Evolutionary conservation across 2,113 vertebrate genomes (phyloP), one percentile per base, ranked within the genome.

Genomic region (Osmerus eperlanus): DNA sequence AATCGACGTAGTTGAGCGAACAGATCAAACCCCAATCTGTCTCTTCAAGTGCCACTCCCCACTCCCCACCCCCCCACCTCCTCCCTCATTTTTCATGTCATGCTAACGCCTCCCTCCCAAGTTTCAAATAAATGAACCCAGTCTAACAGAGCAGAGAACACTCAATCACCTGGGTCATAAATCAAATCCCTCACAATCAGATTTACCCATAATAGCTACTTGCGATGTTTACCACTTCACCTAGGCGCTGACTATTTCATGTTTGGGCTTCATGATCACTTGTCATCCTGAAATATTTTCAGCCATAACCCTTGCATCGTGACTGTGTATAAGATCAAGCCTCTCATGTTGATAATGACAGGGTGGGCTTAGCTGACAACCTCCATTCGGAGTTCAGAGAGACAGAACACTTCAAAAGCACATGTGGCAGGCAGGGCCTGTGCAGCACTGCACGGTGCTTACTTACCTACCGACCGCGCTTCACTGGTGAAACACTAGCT

Each of bases 331-430:
- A n/a, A 61, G 64, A 64, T 58, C 47, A 62, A 47, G 52, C 62
- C 60, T 73, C 73, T 55, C 68, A 59, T 72, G 65, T 52, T 55
- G 7, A 18, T 70, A 81, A 81, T 72, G 68, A 78, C 19, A 78
- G 75, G 76, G 60, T 69, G n/a, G 19, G 19, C 25, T 18, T 9
- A 7, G 51, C 4, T 18, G 54, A 28, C 14, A 52, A 52, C 53
- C 67, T 28, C 53, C 67, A 58, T 66, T 67, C 73, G 18, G 47
- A 14, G 60, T 64, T 55, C 15, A 55, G 62, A 18, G 54, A 77
- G 65, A 19, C 54, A 47, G 28, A 55, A 41, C 61, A 58, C 65
- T 71, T 74, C 64, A 67, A 61, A 71, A 41, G 23, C 3, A 13
- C 72, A 47, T 73, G 76, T 60, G 73, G 65, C 67, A 62, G 16